Evolutionary conservation across 2,888 invertebrate species (phyloP), one percentile per base, ranked within the genome.

Genomic region (Ochropacha duplaris): DNA sequence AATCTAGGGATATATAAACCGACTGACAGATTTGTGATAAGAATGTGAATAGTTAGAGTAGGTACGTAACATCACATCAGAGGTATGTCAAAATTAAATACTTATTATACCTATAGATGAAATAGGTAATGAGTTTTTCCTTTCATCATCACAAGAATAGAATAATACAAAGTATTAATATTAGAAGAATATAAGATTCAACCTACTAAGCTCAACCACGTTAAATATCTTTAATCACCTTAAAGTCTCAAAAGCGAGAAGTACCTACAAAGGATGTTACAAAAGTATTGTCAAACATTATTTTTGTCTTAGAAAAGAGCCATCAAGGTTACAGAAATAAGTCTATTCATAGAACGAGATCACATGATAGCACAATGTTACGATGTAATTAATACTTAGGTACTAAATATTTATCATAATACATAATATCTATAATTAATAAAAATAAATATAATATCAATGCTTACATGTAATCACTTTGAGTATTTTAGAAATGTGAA

Each of bases 271-370:
- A 79, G 78, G 74, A 73, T 73, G 68, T 76, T 80, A 78, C 66
- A 82, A 82, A 83, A 84, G 81, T 87, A 87, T 87, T 87, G 85
- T 86, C 86, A 73, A 79, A 82, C 60, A 67, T 81, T 79, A 73
- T 74, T 74, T 8, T 75, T 74, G 79, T 66, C 74, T 79, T 79
- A 84, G 76, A 74, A 80, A 74, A 76, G 72, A 79, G 74, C 82
- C 84, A 79, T 83, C 79, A 68, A 80, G 72, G 73, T 76, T 72
- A 71, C 67, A 76, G 75, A 79, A 76, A 68, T 78, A 69, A 62
- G 61, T 60, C 64, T 66, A 74, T 76, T 73, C 59, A 74, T 70
- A 84, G 78, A 80, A 76, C 66, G 57, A 82, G 84, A 86, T 86
- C 83, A 86, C 84, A 86, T 79, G 81, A 82, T 81, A 83, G 81